phyloP scores from a whole-genome alignment of 2,113 vertebrate genomes.

The Lonchura striata region DNA sequence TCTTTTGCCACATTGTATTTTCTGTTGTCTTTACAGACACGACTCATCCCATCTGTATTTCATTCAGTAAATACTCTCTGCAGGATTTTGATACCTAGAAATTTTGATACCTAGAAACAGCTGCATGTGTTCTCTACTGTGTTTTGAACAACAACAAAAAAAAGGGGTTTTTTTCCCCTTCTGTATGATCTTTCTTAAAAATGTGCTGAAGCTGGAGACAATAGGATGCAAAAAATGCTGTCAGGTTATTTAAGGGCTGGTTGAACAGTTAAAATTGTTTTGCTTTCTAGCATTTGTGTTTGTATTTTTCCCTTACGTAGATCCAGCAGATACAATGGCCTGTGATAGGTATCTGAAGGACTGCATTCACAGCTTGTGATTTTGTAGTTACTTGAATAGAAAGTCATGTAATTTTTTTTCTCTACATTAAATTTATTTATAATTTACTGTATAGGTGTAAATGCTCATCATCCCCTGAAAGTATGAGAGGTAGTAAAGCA shows the following conservation, averaged over 20 bases:
- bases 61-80: background rate
- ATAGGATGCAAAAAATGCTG: background rate
- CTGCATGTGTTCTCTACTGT: background rate
- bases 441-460: background rate
- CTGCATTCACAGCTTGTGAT: background rate
- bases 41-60: background rate
- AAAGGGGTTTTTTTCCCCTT: rapidly evolving
- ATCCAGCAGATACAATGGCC: background rate
- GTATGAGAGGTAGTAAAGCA: background rate
- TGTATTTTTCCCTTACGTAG: background rate
- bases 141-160: background rate
- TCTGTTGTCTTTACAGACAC: background rate
- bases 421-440: background rate
- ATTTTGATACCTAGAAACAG: background rate
- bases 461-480: background rate
- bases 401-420: background rate
- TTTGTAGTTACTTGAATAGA: background rate
- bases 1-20: background rate
- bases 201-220: background rate
- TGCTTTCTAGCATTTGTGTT: background rate
- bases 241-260: background rate
- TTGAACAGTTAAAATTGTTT: background rate
- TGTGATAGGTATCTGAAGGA: background rate
- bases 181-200: background rate
- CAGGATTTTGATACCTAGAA: background rate